Evolutionary conservation across 2,888 invertebrate genomes (phyloP).

Genomic region (Leucoma salicis): DNA sequence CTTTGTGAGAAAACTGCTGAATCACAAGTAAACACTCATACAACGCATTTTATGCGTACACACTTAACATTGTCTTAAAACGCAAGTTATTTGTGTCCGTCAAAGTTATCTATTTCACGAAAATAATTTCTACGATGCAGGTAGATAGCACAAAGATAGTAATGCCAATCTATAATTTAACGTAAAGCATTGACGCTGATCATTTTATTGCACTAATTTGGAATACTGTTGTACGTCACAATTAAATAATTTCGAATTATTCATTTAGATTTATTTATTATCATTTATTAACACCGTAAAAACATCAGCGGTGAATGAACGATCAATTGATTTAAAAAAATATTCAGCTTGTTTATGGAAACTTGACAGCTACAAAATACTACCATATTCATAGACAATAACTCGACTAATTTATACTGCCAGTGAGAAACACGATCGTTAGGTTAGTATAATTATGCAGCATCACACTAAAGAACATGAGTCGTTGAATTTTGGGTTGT

Average conservation of each 20-base stretch:
- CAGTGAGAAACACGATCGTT: no score
- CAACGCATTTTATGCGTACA: conserved; percentile 57
- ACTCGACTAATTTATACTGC: neutral
- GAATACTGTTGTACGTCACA: conserved; percentile 59
- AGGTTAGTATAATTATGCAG: no score
- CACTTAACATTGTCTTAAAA: conserved; percentile 58
- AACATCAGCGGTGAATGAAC: conserved; percentile 82
- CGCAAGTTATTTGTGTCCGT: conserved; percentile 53
- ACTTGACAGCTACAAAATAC: conserved; percentile 53
- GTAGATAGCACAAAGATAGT: no score
- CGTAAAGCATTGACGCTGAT: conserved; percentile 47
- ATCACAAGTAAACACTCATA: conserved; percentile 52
- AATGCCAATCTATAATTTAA: conserved; percentile 49
- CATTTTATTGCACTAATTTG: conserved; percentile 68
- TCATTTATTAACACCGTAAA: conserved; percentile 77
- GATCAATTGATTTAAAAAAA: conserved; percentile 75
- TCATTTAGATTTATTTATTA: conserved; percentile 74
- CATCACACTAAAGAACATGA: no score
- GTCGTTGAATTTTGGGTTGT: no score
- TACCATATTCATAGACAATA: conserved; percentile 14
- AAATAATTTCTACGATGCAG: conserved; percentile 58
- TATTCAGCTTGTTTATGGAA: conserved; percentile 53
- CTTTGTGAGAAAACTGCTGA: conserved; percentile 47
- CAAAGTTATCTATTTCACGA: conserved; percentile 69
- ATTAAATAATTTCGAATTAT: conserved; percentile 62